Conservation (phyloP, 2,888 invertebrate genomes). For the Sthenelais limicola region DNA sequence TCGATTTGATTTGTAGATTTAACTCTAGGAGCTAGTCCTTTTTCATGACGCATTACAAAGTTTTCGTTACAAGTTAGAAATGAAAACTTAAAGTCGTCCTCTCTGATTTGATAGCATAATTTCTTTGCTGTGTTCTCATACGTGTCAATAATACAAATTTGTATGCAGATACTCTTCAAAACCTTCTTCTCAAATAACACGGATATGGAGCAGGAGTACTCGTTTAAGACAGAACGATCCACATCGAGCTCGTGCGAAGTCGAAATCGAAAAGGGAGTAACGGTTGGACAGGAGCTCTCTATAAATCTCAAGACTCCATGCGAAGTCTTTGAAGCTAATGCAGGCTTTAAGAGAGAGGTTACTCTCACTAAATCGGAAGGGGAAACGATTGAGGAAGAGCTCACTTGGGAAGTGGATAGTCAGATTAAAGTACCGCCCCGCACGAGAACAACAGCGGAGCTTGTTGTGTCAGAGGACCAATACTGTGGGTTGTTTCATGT, state of each 20-base stretch:
- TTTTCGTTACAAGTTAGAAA: background rate
- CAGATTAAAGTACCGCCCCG: conserved; percentile 70
- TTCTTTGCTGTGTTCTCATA: background rate
- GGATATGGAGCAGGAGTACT: conserved; percentile 55
- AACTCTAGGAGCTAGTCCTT: too few relatives aligned
- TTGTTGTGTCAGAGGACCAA: conserved; percentile 73
- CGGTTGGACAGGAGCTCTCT: conserved; percentile 67
- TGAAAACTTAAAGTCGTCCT: too few relatives aligned
- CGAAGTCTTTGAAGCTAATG: conserved; percentile 71
- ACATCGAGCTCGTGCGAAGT: conserved; percentile 66
- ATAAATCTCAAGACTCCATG: conserved; percentile 70
- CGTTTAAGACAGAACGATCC: conserved; percentile 54
- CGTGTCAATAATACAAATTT: conserved; percentile 57
- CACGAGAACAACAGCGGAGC: conserved; percentile 70
- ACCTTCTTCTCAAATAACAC: conserved; percentile 57
- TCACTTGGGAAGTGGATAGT: conserved; percentile 74
- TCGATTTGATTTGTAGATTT: too few relatives aligned
- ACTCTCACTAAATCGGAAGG: conserved; percentile 69
- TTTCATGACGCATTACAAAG: background rate
- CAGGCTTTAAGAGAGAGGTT: conserved; percentile 71
- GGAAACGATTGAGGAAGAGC: conserved; percentile 66
- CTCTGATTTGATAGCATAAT: too few relatives aligned
- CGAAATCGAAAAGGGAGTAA: conserved; percentile 50
- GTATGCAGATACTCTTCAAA: conserved; percentile 53
- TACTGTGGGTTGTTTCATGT: conserved; percentile 71